Conservation (phyloP, 2,888 invertebrate genomes). For the Muscina levida region DNA sequence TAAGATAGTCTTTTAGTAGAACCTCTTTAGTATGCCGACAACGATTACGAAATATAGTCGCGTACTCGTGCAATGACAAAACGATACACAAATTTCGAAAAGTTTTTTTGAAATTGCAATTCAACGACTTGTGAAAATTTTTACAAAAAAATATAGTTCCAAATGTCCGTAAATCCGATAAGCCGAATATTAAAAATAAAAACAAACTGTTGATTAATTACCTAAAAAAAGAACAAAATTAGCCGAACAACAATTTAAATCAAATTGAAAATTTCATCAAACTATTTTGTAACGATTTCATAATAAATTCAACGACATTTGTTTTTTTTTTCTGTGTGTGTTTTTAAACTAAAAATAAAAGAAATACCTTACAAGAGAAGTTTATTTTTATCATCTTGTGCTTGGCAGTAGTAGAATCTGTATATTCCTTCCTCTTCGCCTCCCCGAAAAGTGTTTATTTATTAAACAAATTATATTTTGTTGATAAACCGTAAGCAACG, state of each 20-base stretch:
- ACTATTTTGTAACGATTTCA: slow-evolving; percentile 76
- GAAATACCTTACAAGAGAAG: slow-evolving; percentile 37
- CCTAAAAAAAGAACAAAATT: neutral
- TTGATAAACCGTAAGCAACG: slow-evolving; percentile 32
- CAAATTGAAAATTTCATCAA: neutral
- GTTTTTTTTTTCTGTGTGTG: slow-evolving; percentile 28
- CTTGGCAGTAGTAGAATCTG: slow-evolving; percentile 34
- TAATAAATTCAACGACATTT: slow-evolving; percentile 65
- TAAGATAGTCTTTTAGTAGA: slow-evolving; percentile 42
- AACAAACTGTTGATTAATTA: neutral
- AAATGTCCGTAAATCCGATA: neutral
- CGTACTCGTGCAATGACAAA: slow-evolving; percentile 43
- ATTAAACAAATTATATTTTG: neutral
- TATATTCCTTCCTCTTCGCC: too few species aligned
- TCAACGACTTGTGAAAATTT: slow-evolving; percentile 44
- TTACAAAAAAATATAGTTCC: slow-evolving; percentile 22
- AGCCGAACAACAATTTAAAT: neutral
- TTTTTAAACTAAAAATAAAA: slow-evolving; percentile 47
- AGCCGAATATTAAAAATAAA: neutral
- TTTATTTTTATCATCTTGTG: slow-evolving; percentile 60
- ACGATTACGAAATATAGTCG: slow-evolving; percentile 64
- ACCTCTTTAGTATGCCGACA: slow-evolving; percentile 55
- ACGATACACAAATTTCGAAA: slow-evolving; percentile 50
- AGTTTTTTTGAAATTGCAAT: slow-evolving; percentile 22
- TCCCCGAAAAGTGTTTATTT: slow-evolving; percentile 4